Evolutionary conservation across 2,797 vertebrate genomes (phyloP), one percentile per base, ranked within the genome.

Genomic region (Sphenodon punctatus): DNA sequence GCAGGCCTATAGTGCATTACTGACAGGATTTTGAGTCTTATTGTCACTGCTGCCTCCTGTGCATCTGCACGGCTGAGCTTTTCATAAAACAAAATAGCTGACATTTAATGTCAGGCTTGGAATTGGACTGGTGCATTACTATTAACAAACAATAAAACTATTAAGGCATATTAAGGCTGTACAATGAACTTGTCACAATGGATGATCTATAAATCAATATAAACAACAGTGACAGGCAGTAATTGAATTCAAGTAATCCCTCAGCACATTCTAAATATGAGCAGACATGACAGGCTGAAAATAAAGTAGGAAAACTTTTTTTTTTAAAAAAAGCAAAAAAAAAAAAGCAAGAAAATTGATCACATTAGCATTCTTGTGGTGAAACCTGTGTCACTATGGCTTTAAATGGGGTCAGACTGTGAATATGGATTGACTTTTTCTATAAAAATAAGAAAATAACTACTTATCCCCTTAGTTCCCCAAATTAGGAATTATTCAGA

Each of bases 121-220:
- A 86, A 72, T 56, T 49, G 78, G 61, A 39, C 71, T 34, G 14
- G 60, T 65, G 43, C 80, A 78, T 78, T 88, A 60, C 75, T 90
- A 93, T 94, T 94, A 95, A 94, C 92, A 94, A 95, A 93, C 93
- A 94, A 94, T 94, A 92, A 93, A 86, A 82, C 93, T 90, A 93
- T 95, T 95, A 94, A 91, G 80, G 80, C 67, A 53, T 89, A 94
- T 95, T 95, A 94, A 93, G 89, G 64, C 87, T 82, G 80, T 84
- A 85, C 69, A 64, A 93, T 91, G 92, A 92, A 90, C 89, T 90
- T 92, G 91, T 94, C 94, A 92, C 88, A 90, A 87, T 84, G 76
- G 88, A 88, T 94, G 90, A 86, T 91, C 85, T 93, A 94, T 91
- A 94, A 94, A 94, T 92, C 94, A 93, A 91, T 91, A 86, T 92